These are phyloP conservation scores for Phalacrocorax aristotelis DNA, from an alignment of 2,113 vertebrate species.

Conservation along the genomic window DNA sequence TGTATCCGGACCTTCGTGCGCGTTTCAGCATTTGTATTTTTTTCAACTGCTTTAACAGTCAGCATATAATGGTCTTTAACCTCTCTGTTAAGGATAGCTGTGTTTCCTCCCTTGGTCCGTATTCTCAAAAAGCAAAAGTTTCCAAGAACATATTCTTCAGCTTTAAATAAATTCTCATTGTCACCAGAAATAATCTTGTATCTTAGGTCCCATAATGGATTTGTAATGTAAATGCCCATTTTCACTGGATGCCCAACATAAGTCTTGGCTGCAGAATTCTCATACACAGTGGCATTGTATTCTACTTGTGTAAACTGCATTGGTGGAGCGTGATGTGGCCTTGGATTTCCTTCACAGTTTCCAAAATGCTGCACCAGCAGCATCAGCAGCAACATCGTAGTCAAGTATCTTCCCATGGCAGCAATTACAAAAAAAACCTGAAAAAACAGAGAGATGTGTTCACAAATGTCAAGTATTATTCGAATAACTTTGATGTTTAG, in stretches of 20 bases:
- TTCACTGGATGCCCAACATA: constrained; percentile 90
- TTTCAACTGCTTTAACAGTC: constrained; percentile 90
- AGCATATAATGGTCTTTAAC: constrained; percentile 93
- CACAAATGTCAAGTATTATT: neutral
- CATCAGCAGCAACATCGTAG: constrained; percentile 76
- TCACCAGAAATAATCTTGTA: constrained; percentile 98
- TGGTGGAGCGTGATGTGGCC: constrained; percentile 64
- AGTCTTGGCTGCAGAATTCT: constrained; percentile 98
- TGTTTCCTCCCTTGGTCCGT: constrained; percentile 98
- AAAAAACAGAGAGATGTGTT: neutral
- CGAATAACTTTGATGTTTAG: neutral
- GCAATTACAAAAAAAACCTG: constrained; percentile 81
- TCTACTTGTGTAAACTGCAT: constrained; percentile 87
- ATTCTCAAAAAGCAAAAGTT: constrained; percentile 97
- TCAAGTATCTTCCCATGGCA: constrained; percentile 85
- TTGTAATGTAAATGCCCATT: constrained; percentile 90
- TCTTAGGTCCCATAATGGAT: constrained; percentile 88
- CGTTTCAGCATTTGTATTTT: constrained; percentile 82
- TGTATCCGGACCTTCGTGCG: constrained; percentile 86
- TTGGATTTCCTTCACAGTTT: constrained; percentile 79
- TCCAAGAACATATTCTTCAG: constrained; percentile 91
- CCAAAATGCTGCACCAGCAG: constrained; percentile 84
- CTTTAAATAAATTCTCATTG: constrained; percentile 97
- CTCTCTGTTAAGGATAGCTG: constrained; percentile 95
- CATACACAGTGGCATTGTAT: constrained; percentile 94